Percentiles rank a stretch among this genome's conserved stretches.
phyloP scores from a whole-genome alignment of 1,140 invertebrate genomes.

The Cephus cinctus region DNA sequence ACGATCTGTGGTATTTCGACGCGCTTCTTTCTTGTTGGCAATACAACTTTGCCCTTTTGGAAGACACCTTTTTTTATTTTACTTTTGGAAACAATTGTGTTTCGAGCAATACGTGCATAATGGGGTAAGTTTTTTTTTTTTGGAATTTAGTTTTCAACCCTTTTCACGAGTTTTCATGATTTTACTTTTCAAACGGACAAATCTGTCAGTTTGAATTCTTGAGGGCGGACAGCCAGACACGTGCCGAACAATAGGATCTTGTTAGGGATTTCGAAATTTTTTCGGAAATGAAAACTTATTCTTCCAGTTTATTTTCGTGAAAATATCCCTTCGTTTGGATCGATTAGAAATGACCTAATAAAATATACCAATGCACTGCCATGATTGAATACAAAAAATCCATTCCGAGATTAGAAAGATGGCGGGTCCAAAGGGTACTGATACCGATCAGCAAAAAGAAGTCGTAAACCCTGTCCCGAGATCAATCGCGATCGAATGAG shows the following conservation, averaged over 20 bases:
- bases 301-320: constrained; percentile 2
- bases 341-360: background rate
- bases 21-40: background rate
- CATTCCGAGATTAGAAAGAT: background rate
- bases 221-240: constrained; percentile 11
- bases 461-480: background rate
- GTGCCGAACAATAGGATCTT: constrained; percentile 13
- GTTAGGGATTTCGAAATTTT: constrained; percentile 14
- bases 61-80: background rate
- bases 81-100: background rate
- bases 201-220: constrained; percentile 8
- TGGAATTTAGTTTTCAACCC: background rate
- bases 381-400: background rate
- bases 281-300: background rate
- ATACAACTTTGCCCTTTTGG: background rate
- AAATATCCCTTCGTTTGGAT: background rate
- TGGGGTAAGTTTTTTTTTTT: background rate
- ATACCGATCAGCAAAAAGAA: background rate
- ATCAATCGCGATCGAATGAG: no score
- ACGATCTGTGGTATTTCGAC: no score
- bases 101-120: constrained; percentile 11
- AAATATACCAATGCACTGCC: background rate
- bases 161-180: constrained; percentile 7
- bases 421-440: background rate
- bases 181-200: background rate